Evolutionary conservation across 2,797 vertebrate genomes (phyloP).

Genomic region (Syngnathus acus): DNA sequence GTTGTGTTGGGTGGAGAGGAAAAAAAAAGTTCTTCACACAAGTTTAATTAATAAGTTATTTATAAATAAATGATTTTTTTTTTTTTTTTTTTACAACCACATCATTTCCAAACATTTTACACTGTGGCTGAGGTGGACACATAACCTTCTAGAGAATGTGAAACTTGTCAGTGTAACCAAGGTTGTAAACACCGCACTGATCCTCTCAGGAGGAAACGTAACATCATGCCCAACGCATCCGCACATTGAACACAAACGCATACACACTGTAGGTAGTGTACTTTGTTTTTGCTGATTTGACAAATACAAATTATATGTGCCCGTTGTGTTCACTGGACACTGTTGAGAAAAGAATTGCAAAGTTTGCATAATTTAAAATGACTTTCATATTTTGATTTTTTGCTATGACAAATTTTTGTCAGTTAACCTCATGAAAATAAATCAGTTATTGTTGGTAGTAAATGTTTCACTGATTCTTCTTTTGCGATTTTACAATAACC

Average conservation of each 20-base stretch:
- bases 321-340: not conserved
- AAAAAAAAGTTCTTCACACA: slow-evolving; percentile 7
- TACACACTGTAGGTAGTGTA: not conserved
- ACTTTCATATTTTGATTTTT: not conserved
- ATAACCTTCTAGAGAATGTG: slow-evolving; percentile 74
- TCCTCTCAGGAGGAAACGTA: slow-evolving; percentile 36
- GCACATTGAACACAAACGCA: not conserved
- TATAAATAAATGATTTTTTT: slow-evolving; percentile 73
- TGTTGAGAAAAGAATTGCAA: not conserved
- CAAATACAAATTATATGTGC: not conserved
- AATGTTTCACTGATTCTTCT: not conserved
- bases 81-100: slow-evolving; percentile 2
- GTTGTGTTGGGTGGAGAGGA: not conserved
- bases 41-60: slow-evolving; percentile 85
- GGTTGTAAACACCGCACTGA: slow-evolving; percentile 43
- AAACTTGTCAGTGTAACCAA: slow-evolving; percentile 42
- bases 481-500: not conserved
- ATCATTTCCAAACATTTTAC: not conserved
- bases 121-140: slow-evolving; percentile 3
- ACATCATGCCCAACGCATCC: slow-evolving; percentile 9
- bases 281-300: not conserved
- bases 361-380: slow-evolving; percentile 3
- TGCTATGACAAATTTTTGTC: not conserved
- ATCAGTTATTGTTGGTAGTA: not conserved
- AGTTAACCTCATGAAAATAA: not conserved